These are phyloP conservation scores for Neoaliturus tenellus DNA, from an alignment of 2,888 invertebrate species.

Conservation along the genomic window DNA sequence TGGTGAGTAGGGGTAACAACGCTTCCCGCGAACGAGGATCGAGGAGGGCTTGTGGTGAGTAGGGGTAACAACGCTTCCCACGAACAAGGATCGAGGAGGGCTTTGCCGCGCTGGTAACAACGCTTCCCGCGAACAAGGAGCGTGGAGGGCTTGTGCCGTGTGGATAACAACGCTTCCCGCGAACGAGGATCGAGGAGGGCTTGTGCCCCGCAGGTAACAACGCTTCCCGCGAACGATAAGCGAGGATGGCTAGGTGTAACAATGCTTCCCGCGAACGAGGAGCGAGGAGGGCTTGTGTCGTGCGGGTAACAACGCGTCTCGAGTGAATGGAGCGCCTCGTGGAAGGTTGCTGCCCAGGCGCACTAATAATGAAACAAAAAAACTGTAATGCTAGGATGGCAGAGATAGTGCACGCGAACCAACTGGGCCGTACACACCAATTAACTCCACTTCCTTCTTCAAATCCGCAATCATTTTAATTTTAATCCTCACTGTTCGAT, in stretches of 20 bases:
- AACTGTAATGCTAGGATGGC: slow-evolving; percentile 41
- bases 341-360: slow-evolving; percentile 30
- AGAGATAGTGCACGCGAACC: slow-evolving; percentile 42
- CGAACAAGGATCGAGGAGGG: slow-evolving; percentile 22
- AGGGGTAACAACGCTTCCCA: neutral
- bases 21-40: too few species aligned
- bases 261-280: too few species aligned
- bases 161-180: too few species aligned
- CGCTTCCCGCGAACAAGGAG: too few species aligned
- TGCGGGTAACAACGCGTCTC: slow-evolving; percentile 2
- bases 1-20: too few species aligned
- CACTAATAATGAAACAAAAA: slow-evolving; percentile 51
- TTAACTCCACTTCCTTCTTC: slow-evolving; percentile 45
- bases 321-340: slow-evolving; percentile 19
- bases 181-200: too few species aligned
- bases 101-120: too few species aligned
- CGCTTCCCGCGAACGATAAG: neutral
- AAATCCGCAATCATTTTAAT: slow-evolving; percentile 45
- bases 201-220: neutral
- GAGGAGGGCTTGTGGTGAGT: neutral
- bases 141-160: too few species aligned
- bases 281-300: neutral
- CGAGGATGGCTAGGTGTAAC: too few species aligned
- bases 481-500: slow-evolving; percentile 8
- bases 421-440: slow-evolving; percentile 8